A percentile compares a stretch with the other conserved stretches of the same genome.
phyloP scores from a whole-genome alignment of 2,888 invertebrate species.

The Euproctis similis region DNA sequence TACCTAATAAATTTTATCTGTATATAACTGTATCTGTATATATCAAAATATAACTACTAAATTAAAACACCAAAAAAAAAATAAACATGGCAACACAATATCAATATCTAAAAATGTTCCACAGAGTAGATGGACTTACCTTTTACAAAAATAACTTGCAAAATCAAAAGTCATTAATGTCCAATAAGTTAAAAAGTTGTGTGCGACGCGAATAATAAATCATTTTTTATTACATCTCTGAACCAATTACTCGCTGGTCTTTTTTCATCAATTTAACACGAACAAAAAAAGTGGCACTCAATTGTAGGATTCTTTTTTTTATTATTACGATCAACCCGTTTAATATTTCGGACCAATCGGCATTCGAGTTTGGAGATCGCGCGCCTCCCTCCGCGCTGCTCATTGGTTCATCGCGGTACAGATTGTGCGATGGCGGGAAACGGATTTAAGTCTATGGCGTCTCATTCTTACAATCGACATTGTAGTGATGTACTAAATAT shows the following conservation, averaged over 20 bases:
- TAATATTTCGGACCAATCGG: conserved; percentile 64
- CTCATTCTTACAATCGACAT: conserved; percentile 63
- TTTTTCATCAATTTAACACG: conserved; percentile 74
- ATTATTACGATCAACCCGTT: conserved; percentile 65
- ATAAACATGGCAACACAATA: conserved; percentile 34
- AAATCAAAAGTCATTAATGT: conserved; percentile 74
- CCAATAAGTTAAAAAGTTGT: conserved; percentile 74
- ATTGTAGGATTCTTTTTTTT: conserved; percentile 67
- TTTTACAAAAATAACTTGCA: conserved; percentile 50
- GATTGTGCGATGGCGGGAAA: conserved; percentile 73
- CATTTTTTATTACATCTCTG: conserved; percentile 71
- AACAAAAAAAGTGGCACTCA: conserved; percentile 71
- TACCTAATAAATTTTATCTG: too few species aligned
- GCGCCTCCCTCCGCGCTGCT: conserved; percentile 55
- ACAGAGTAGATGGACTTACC: too few species aligned
- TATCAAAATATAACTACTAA: too few species aligned
- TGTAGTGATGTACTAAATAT: conserved; percentile 15
- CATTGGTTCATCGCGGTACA: conserved; percentile 56
- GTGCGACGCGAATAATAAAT: conserved; percentile 66
- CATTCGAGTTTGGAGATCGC: conserved; percentile 33
- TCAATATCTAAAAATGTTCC: conserved; percentile 41
- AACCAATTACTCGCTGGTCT: conserved; percentile 64
- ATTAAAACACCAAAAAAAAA: conserved; percentile 34
- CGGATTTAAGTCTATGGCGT: conserved; percentile 67
- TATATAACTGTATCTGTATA: too few species aligned